Evolutionary conservation across 2,888 invertebrate species (phyloP), one percentile per base, ranked within the genome.

Genomic region (Ophion ellenae): DNA sequence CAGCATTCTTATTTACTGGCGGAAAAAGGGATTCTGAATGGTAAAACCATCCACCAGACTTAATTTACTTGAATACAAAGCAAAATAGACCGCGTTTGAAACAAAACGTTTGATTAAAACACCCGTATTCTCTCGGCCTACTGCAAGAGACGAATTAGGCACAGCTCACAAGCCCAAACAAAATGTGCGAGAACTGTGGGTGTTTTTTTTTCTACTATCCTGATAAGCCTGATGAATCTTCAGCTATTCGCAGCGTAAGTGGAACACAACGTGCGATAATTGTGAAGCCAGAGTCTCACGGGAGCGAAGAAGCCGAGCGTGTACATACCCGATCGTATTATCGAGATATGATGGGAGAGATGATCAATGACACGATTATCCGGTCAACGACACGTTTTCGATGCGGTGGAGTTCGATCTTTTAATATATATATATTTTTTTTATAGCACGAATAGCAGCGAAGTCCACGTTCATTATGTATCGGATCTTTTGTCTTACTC

Each of bases 301-400:
- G 20, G 20, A 67, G 20, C 53, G 32, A 70, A 76, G 67, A 74
- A 86, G 78, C 83, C 77, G 81, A 83, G 86, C 70, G 73, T 75
- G 74, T 40, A 69, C 63, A 57, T 20, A 64, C 45, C 32, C 36
- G 67, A 63, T 40, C 57, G 28, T 73, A 70, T 70, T 53, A 24
- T 47, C 70, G 36, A 61, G 40, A 84, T 24, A 63, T 61, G 63
- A 32, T 9, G 63, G 11, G 10, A 59, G 32, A 59, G 28, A 36
- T 47, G 66, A 80, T 83, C 73, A 83, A 74, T 81, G 86, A 83
- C 83, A 83, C 74, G 70, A 78, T 86, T 86, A 86, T 78, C 77
- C 69, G 83, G 83, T 86, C 86, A 83, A 71, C 81, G 86, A 86
- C 83, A 83, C 45, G 61, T 74, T 63, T 36, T 80, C 61, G 20